Evolutionary conservation across 2,113 vertebrate genomes (phyloP).

Genomic region (Chloroceryle aenea): DNA sequence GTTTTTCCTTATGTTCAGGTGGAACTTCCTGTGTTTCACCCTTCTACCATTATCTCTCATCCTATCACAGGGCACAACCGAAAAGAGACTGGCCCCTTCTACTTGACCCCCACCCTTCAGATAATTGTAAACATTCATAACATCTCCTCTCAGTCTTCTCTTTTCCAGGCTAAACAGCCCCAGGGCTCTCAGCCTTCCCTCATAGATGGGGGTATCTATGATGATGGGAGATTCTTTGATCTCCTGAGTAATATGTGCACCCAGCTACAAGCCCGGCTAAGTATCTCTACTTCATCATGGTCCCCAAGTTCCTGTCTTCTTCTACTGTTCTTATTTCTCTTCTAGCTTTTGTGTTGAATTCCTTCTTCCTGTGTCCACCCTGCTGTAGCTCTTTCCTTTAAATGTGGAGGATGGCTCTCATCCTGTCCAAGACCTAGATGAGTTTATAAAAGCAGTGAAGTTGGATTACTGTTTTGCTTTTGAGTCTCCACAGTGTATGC

Average conservation of each 20-base stretch:
- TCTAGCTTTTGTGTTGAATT: background rate
- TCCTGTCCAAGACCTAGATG: background rate
- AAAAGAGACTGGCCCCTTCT: too few relatives aligned
- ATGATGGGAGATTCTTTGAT: background rate
- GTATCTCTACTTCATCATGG: background rate
- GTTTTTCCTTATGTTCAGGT: too few relatives aligned
- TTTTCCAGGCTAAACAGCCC: too few relatives aligned
- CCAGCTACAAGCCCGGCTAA: background rate
- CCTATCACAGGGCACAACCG: too few relatives aligned
- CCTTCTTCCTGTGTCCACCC: background rate
- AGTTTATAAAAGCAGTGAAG: background rate
- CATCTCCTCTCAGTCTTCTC: too few relatives aligned
- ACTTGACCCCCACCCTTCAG: too few relatives aligned
- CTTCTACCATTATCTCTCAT: too few relatives aligned
- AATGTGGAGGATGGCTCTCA: background rate
- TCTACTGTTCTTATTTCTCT: background rate
- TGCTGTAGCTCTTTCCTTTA: background rate
- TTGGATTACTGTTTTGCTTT: background rate
- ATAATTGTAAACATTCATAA: too few relatives aligned
- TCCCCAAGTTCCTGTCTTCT: background rate
- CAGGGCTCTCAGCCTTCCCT: too few relatives aligned
- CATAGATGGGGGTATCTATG: too few relatives aligned
- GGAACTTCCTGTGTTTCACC: too few relatives aligned
- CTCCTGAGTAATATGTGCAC: background rate
- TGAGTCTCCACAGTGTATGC: background rate